Evolutionary conservation across 2,113 vertebrate genomes (phyloP).

Genomic region (Puffinus mauretanicus): DNA sequence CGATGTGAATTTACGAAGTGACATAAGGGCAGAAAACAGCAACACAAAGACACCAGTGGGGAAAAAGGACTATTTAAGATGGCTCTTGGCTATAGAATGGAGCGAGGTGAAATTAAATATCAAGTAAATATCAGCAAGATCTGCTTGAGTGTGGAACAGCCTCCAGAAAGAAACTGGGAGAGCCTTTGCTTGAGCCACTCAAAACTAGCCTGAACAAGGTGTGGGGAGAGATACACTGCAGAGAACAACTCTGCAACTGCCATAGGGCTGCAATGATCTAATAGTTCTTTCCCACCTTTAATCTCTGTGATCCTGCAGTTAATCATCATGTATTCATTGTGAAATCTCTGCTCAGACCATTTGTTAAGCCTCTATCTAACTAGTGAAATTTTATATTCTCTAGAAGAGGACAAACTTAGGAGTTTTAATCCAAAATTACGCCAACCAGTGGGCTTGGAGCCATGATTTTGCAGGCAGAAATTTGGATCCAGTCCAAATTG

Average conservation of each 20-base stretch:
- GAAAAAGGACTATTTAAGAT: neutral
- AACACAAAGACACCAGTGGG: neutral
- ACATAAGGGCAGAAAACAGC: neutral
- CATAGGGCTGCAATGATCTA: slow-evolving; percentile 52
- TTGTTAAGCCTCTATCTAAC: slow-evolving; percentile 9
- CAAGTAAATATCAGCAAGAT: neutral
- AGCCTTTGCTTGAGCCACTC: slow-evolving; percentile 38
- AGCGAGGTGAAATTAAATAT: neutral
- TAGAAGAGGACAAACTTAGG: neutral
- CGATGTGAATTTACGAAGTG: neutral
- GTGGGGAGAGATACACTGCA: neutral
- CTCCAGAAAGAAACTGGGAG: slow-evolving; percentile 17
- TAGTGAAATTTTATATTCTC: neutral
- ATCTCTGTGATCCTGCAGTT: slow-evolving; percentile 54
- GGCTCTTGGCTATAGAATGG: neutral
- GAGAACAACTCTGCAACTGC: slow-evolving; percentile 21
- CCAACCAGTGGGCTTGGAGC: neutral
- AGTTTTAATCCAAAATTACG: neutral
- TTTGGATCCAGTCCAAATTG: neutral
- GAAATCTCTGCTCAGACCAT: slow-evolving; percentile 51
- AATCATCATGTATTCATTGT: slow-evolving; percentile 50
- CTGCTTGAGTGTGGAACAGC: neutral
- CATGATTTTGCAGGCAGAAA: neutral
- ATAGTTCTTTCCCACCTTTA: slow-evolving; percentile 45
- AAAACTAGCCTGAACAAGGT: slow-evolving; percentile 62